phyloP scores from a whole-genome alignment of 2,888 invertebrate species.

The Chrysolina oricalcia region DNA sequence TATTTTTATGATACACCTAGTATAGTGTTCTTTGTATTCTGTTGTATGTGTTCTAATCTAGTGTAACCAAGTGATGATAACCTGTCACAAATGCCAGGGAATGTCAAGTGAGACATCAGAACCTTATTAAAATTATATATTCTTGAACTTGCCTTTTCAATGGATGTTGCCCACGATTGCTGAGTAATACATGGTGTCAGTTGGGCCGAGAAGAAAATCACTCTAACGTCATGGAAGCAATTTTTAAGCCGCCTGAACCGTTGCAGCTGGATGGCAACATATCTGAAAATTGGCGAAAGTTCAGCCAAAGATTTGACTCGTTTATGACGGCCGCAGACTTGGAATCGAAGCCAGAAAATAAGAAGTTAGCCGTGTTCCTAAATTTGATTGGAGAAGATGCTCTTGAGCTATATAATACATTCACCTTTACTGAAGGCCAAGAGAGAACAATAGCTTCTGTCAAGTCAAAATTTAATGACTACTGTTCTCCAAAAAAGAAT shows the following conservation, averaged over 20 bases:
- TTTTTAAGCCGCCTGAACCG: no score
- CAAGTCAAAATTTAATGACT: constrained; percentile 26
- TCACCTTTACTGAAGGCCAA: neutral
- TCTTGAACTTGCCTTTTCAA: neutral
- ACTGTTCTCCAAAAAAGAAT: constrained; percentile 42
- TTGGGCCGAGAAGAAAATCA: no score
- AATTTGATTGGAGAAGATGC: constrained; percentile 16
- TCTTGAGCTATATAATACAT: constrained; percentile 4
- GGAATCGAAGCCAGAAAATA: neutral
- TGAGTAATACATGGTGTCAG: no score
- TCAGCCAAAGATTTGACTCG: neutral
- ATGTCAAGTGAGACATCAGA: no score
- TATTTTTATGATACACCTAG: no score
- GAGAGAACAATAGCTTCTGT: neutral
- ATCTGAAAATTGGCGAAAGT: neutral
- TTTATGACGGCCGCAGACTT: neutral
- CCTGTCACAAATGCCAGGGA: no score
- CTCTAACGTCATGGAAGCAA: no score
- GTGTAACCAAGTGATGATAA: no score
- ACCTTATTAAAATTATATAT: neutral
- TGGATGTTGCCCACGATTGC: no score
- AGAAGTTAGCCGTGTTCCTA: neutral
- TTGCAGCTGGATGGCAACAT: neutral
- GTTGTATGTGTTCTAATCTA: no score
- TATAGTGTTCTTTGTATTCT: no score